phyloP scores from a whole-genome alignment of 2,113 vertebrate genomes.

The Oncorhynchus masou region DNA sequence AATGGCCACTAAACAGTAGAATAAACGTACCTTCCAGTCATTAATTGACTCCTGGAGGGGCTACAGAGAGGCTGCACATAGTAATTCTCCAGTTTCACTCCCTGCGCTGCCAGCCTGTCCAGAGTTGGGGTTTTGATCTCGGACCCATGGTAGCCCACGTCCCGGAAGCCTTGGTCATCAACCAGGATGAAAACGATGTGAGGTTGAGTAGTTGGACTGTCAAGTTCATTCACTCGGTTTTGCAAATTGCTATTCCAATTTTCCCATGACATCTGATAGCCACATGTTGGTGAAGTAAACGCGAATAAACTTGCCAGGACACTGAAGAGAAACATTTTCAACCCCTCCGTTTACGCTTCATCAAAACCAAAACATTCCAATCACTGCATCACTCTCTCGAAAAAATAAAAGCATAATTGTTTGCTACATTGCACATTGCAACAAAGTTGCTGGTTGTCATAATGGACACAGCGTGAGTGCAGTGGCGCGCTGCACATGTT shows the following conservation, averaged over 20 bases:
- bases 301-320: slow-evolving; percentile 77
- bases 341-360: neutral
- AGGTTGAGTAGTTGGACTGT: slow-evolving; percentile 69
- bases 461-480: neutral
- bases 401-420: neutral
- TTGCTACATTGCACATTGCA: neutral
- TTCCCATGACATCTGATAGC: slow-evolving; percentile 78
- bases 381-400: neutral
- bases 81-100: slow-evolving; percentile 97
- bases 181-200: slow-evolving; percentile 95
- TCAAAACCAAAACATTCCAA: neutral
- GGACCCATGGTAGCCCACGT: slow-evolving; percentile 95
- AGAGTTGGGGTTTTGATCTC: slow-evolving; percentile 94
- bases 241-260: slow-evolving; percentile 49
- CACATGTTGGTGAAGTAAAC: slow-evolving; percentile 74
- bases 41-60: slow-evolving; percentile 93
- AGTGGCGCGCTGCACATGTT: slow-evolving; percentile 32
- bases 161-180: slow-evolving; percentile 94
- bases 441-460: slow-evolving; percentile 2
- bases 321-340: slow-evolving; percentile 70
- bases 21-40: slow-evolving; percentile 88
- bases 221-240: slow-evolving; percentile 53
- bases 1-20: neutral
- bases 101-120: slow-evolving; percentile 87
- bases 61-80: slow-evolving; percentile 98